These are phyloP conservation scores for Polyommatus icarus DNA, from an alignment of 2,888 invertebrate species.

Conservation along the genomic window DNA sequence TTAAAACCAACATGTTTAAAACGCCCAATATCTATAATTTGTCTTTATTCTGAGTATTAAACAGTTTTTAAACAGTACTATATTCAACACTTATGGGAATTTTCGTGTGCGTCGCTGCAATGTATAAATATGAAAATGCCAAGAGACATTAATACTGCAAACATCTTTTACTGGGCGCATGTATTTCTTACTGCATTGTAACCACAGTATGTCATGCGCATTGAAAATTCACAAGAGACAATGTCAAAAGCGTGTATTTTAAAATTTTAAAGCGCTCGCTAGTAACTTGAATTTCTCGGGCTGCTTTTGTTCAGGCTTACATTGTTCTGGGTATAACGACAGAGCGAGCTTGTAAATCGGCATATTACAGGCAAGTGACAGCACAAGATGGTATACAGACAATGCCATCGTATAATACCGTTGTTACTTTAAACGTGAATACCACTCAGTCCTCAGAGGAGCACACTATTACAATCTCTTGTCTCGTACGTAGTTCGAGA, in stretches of 20 bases:
- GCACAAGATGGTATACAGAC: conserved; percentile 32
- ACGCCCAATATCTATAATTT: no score
- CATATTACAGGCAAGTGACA: conserved; percentile 34
- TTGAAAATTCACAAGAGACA: neutral
- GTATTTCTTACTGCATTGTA: conserved; percentile 1
- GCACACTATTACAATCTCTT: neutral
- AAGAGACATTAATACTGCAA: neutral
- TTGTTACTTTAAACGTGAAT: conserved; percentile 32
- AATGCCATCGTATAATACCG: conserved; percentile 32
- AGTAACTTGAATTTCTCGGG: neutral
- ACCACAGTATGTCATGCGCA: neutral
- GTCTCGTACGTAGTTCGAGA: neutral
- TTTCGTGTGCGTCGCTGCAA: no score
- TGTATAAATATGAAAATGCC: neutral
- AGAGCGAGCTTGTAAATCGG: conserved; percentile 32
- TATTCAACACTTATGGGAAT: no score
- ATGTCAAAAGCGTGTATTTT: conserved; percentile 14
- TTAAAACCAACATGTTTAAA: no score
- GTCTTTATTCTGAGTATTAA: no score
- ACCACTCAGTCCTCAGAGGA: conserved; percentile 25
- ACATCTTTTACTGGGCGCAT: neutral
- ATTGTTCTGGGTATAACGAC: conserved; percentile 25
- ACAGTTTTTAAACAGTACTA: no score
- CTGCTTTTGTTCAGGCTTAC: conserved; percentile 15
- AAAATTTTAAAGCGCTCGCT: conserved; percentile 8